Evolutionary conservation across 2,113 vertebrate species (phyloP), one percentile per base, ranked within the genome.

Genomic region (Lepisosteus osseus): DNA sequence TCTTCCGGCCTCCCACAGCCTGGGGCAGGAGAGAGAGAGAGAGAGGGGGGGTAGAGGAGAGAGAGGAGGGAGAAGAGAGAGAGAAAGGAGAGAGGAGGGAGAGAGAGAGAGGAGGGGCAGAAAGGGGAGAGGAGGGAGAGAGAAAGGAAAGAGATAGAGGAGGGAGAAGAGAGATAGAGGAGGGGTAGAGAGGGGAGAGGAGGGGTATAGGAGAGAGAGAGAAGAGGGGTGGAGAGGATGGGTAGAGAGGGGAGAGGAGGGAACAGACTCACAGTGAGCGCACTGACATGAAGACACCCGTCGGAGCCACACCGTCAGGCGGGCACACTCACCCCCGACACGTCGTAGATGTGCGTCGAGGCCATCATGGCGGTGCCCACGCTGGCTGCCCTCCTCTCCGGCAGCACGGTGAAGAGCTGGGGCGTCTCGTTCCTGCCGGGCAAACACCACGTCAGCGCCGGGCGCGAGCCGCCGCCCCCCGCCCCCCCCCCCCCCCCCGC

Each of bases 281-380:
- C 67, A 55, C 11, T 15, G 15, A 43, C 17, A 56, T 41, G 3
- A 43, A 14, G 15, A 7, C 15, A 17, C 15, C 15, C 15, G 15
- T 17, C 15, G 15, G 15, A 17, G 15, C 15, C 15, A 17, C 15
- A 17, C 29, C 29, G 42, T 41, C 43, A 45, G 3, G 17, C 61
- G 65, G 3, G 71, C 57, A 65, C 61, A 3, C 85, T 84, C 72
- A 93, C 91, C 86, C 79, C 83, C 0, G 90, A 86, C 85, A 97
- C 92, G 70, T 97, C 95, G 47, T 97, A 97, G 83, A 97, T 97
- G 87, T 97, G 95, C 0, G 95, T 95, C 0, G 95, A 97, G 1
- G 92, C 95, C 95, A 97, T 97, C 93, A 97, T 96, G 75, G 95
- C 94, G 0, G 92, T 86, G 6, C 95, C 95, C 0, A 96, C 92